Percentiles rank a stretch among this genome's conserved stretches.
phyloP scores from a whole-genome alignment of 2,888 invertebrate species.

The Drosophila basisetae region DNA sequence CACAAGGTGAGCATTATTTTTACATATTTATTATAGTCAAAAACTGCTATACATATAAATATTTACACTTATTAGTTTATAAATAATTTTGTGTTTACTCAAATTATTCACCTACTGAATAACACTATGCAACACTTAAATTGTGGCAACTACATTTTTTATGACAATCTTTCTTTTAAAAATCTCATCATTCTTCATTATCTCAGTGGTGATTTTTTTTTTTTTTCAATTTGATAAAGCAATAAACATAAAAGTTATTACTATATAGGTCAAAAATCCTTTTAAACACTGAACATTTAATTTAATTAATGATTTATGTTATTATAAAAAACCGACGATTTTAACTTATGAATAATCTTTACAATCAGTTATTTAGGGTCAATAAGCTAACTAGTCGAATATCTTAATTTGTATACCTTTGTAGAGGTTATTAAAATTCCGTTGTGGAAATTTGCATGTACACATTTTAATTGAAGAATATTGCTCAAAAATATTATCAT shows the following conservation, averaged over 20 bases:
- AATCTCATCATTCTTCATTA: background rate
- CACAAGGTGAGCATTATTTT: conserved; percentile 33
- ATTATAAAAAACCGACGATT: background rate
- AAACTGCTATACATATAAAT: background rate
- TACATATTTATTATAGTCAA: background rate
- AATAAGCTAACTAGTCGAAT: background rate
- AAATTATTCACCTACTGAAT: background rate
- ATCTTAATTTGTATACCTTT: background rate
- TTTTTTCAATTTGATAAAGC: background rate
- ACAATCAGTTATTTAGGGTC: background rate
- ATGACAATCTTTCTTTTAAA: background rate
- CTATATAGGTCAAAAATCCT: background rate
- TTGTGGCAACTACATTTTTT: background rate
- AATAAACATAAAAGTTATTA: background rate
- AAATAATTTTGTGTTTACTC: background rate
- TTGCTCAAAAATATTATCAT: background rate
- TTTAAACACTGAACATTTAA: background rate
- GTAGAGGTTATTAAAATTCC: background rate
- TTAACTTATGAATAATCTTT: background rate
- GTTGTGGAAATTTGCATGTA: background rate
- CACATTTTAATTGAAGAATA: background rate
- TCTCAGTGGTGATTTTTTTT: background rate
- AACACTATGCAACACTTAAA: background rate
- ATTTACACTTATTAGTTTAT: background rate
- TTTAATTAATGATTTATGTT: background rate